Base-by-base conservation (phyloP, 2,888 invertebrate genomes). In the Limnephilus auricula region DNA sequence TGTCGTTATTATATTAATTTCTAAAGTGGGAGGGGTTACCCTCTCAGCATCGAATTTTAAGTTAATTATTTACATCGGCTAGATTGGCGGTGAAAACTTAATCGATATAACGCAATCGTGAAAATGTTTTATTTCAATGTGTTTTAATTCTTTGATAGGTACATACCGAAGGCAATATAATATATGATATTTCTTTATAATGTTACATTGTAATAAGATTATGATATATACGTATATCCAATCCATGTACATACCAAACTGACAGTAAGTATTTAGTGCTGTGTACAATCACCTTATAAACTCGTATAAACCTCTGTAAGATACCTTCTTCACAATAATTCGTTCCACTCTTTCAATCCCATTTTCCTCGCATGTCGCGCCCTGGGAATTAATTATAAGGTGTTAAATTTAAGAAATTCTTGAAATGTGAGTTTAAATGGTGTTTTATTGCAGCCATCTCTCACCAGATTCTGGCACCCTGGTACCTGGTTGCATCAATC, bases 341-440 rank as follows among this genome's bases (percentile, higher is more conserved):
- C 65, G 65, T 65, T 65, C 65, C 65, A 65, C 65, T 65, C 25
- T 65, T 65, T 65, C 65, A 65, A 65, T 65, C 65, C 65, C 65
- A 65, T 65, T 65, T 65, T 65, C 65, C 65, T 65, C 65, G 65
- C 65, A 65, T 65, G 65, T 65, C 65, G 65, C 65, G 65, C 65
- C 9, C 65, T 65, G 65, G 25, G 65, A 65, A 65, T 65, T 65
- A 65, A 65, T 65, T 65, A 65, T 25, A 25, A 65, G 65, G 65
- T 65, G 82, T 37, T 82, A 32, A 34, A 82, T 25, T 82, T 31
- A 37, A 82, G 13, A 34, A 82, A 82, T 82, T 82, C 31, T 82
- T 18, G 34, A 82, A 82, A 9, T 31, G 82, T 82, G 10, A 82
- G 82, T 82, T 82, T 82, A 10, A 34, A 34, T 34, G 82, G 82